Evolutionary conservation across 53 echinoderm and acorn worm species (phyloP).

Genomic region (Stichopus horrens): DNA sequence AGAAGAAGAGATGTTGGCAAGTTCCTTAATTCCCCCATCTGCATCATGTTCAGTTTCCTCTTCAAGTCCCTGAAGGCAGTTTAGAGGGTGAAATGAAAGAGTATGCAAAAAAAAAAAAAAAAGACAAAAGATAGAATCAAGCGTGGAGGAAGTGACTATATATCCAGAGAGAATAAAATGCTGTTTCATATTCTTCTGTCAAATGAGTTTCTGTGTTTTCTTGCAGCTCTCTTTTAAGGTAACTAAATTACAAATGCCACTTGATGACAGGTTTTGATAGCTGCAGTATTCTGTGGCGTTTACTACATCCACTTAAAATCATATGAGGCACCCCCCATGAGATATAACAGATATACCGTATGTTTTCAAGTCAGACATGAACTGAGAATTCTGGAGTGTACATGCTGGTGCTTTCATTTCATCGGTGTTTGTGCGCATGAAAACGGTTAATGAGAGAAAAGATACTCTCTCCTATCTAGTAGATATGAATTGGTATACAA

Average conservation of each 20-base stretch:
- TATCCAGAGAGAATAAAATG: not conserved
- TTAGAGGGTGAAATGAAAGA: not conserved
- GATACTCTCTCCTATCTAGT: too few relatives aligned
- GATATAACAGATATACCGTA: too few relatives aligned
- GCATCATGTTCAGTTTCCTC: conserved; percentile 24
- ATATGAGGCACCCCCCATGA: too few relatives aligned
- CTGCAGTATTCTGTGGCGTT: not conserved
- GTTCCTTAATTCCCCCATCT: conserved; percentile 24
- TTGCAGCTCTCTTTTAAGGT: not conserved
- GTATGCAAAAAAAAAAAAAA: not conserved
- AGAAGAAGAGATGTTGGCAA: not conserved
- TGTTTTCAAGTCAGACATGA: too few relatives aligned
- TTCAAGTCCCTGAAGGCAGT: conserved; percentile 23
- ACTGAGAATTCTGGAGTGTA: too few relatives aligned
- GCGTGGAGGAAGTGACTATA: not conserved
- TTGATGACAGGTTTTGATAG: conserved; percentile 29
- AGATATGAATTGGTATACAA: too few relatives aligned
- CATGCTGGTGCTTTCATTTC: too few relatives aligned
- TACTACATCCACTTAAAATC: not conserved
- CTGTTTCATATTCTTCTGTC: conserved; percentile 19
- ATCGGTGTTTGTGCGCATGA: too few relatives aligned
- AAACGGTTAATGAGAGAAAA: too few relatives aligned
- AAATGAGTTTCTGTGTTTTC: conserved; percentile 3
- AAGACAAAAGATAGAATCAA: not conserved
- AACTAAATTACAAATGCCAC: conserved; percentile 6